Evolutionary conservation across 2,888 invertebrate species (phyloP), one percentile per base, ranked within the genome.

Genomic region (Electrophaes corylata): DNA sequence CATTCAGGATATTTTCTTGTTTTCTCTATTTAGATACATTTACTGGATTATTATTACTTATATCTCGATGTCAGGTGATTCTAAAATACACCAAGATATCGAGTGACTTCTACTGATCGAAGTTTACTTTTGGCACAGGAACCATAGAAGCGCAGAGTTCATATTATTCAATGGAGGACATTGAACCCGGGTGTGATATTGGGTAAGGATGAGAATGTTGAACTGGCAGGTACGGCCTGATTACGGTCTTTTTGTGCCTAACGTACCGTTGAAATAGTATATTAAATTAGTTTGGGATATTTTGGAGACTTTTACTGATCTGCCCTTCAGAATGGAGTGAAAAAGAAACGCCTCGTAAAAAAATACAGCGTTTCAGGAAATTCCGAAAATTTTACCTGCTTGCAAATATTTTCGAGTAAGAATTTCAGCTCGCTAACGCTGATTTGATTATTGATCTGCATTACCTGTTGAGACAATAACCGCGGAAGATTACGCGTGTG

Each of bases 391-490:
- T 12, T 4, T 40, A 5, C 11, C n/a, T n/a, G 19, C 14, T 14
- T 14, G 35, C 35, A 14, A 35, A 37, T 37, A 37, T 16, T 41
- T 44, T 44, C 44, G 6, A 11, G 31, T 3, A 31, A 29, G 16
- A 44, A 16, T 45, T 12, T 43, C 8, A 12, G 14, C 26, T 43
- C n/a, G 6, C 20, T 4, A 43, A 43, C 20, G n/a, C 23, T 26
- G 14, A 43, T 54, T 55, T 18, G 20, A 49, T 40, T 39, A 50
- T 58, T 39, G 50, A 49, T 47, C 41, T 53, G 35, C 52, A 50
- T 46, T 59, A 64, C 61, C 59, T 71, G 73, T 70, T 66, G 67
- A 67, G 70, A 76, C 62, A 73, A 70, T 71, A 45, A 35, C 14
- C 35, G 39, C 31, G 31, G 29, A 40, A 3, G 40, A 14, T 23